These are phyloP conservation scores for Desmodus rotundus DNA, from an alignment of 2,113 vertebrate genomes.

Conservation along the genomic window DNA sequence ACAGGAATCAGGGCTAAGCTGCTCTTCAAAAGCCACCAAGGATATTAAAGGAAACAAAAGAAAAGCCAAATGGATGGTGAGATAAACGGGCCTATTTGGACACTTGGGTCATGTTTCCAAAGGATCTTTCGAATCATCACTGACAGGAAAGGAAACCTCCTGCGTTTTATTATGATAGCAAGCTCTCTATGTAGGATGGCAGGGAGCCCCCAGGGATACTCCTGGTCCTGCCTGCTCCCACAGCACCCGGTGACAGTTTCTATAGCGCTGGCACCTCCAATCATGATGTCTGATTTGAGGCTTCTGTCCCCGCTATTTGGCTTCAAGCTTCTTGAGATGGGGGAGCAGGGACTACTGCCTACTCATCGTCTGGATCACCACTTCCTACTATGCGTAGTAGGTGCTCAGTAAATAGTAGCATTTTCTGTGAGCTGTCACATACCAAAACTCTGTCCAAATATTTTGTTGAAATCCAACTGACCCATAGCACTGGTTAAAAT, in stretches of 20 bases:
- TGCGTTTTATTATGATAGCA: not conserved
- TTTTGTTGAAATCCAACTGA: not conserved
- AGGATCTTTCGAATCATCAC: not conserved
- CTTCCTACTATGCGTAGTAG: not conserved
- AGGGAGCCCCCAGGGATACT: not conserved
- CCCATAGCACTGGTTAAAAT: not conserved
- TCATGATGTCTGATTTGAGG: not conserved
- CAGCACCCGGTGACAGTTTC: not conserved
- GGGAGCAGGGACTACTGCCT: not conserved
- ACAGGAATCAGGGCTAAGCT: not conserved
- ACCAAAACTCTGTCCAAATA: not conserved
- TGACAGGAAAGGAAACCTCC: not conserved
- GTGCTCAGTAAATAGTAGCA: not conserved
- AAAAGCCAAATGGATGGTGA: not conserved
- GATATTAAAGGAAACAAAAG: slow-evolving; percentile 6
- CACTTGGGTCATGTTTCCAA: not conserved
- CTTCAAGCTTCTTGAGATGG: not conserved
- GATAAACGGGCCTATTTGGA: not conserved
- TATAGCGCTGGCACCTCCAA: rapidly evolving
- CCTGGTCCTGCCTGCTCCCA: not conserved
- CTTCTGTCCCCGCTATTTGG: not conserved
- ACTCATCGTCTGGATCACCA: not conserved
- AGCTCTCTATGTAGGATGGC: not conserved
- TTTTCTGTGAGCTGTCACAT: not conserved
- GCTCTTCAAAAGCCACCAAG: not conserved